Base-by-base conservation (phyloP, 1,140 invertebrate species). In the Gonatopus flavifemur region DNA sequence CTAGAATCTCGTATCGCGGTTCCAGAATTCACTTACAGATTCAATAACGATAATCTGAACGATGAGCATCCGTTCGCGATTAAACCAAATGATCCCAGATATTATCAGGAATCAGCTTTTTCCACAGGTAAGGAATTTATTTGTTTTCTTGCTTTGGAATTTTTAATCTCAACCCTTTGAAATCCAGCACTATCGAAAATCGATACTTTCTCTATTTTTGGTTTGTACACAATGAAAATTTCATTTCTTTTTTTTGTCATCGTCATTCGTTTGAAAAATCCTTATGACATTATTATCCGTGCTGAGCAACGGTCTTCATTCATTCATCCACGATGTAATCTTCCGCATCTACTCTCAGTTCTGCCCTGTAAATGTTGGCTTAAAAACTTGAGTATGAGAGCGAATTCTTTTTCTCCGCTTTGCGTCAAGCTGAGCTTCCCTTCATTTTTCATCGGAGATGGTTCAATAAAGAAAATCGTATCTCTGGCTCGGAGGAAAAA, bases 31-130 rank as follows among this genome's bases (percentile, higher is more conserved):
- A 74, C 67, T 13, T 79, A 58, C 42, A 49, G 55, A 9, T 76
- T 78, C 45, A 50, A 60, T 31, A 42, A 69, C 0, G 19, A 66
- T 10, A 63, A 67, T 36, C 12, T 61, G 13, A 32, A 57, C 22
- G 62, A 73, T 13, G 62, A 62, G 12, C 54, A 52, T 30, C 66
- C 63, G 5, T 79, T 80, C 33, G 77, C 77, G 0, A 64, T 79
- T 4, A 65, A 59, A 9, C 79, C 79, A 2, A 74, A 77, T 16
- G 75, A 80, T 53, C 74, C 71, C 0, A 69, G 75, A 41, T 80
- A 70, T 52, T 78, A 76, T 33, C 42, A 65, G 20, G 52, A 67
- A 0, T 15, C 8, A 5, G 19, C 42, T 7, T 55, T 59, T 24
- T 37, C 18, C 1, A 31, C 37, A 1, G 54, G 57, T 64, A 46